Base-by-base conservation (phyloP, 2,888 invertebrate genomes). In the Epicampocera succincta region DNA sequence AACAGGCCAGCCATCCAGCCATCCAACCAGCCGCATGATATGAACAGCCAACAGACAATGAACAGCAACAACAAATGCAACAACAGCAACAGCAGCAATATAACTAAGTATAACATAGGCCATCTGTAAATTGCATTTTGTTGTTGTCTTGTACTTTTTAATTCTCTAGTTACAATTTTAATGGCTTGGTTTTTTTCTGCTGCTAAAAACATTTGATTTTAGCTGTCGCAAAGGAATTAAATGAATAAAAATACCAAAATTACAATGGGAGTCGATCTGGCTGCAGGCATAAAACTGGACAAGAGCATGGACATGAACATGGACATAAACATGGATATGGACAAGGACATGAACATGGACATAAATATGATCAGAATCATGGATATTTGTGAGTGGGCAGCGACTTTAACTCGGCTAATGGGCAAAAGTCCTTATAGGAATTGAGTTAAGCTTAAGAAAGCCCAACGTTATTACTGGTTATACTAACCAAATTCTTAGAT, bases 41-140 rank as follows among this genome's bases (percentile, higher is more conserved):
- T 65, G 21, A 56, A 63, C 54, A 73, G 33, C 44, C 42, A 73
- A 50, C 40, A 40, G 44, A 50, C 63, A 65, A 5, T 38, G 46
- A 52, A 29, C 40, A 63, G 15, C 19, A 38, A 50, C 19, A 66
- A 52, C 19, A 50, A 29, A 50, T 19, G 33, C 9, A 54, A 73
- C 19, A 44, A n/a, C 17, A 13, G n/a, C n/a, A 71, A 17, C 2
- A 33, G 25, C 46, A 12, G n/a, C 46, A n/a, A n/a, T n/a, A n/a
- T n/a, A n/a, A n/a, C n/a, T n/a, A n/a, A n/a, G n/a, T 46, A 5
- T 21, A 63, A 56, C 48, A 40, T n/a, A 3, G 58, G 50, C 77
- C 63, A 77, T 63, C 77, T 56, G 56, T 54, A 77, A 71, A 71
- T 66, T 66, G 58, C 17, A 56, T 71, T 77, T 60, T 56, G 54